Base-by-base conservation (phyloP, 2,113 vertebrate genomes). In the Fregata magnificens region DNA sequence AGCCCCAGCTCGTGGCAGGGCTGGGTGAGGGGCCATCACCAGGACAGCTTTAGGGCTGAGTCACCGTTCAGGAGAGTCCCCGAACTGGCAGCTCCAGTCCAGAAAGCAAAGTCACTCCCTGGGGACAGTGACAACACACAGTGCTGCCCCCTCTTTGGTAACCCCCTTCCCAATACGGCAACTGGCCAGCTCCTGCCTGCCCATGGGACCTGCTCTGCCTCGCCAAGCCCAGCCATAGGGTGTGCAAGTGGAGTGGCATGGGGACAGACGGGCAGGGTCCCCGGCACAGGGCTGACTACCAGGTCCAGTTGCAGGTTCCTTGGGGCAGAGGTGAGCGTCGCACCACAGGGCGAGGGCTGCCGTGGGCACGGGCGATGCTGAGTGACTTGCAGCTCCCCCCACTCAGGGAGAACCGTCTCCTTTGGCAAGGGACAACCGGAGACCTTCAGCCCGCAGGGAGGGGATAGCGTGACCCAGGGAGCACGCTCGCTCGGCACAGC, bases 401-500 rank as follows among this genome's bases (percentile, higher is more conserved):
- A 3, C 31, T 9, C 31, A 3, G 8, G 69, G 47, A 62, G 31
- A 55, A 11, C 26, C n/a, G 1, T 29, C 15, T 24, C 32, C 50
- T 9, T 36, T 5, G 26, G 26, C 31, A 50, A 42, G 14, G 25
- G 62, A 32, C 26, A 16, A 8, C 17, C 1, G 2, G 45, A 47
- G 52, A 24, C 71, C 25, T 5, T 5, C 38, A 29, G 38, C 32
- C 2, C 6, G 5, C 20, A 7, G 26, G 29, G 26, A 45, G 24
- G 12, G 34, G 61, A 26, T 1, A 13, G 26, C 5, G 3, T 0
- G 32, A 52, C 15, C 21, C 22, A 10, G 26, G 69, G 52, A 15
- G 4, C 0, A 5, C 1, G 6, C 15, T 34, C 1, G 8, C 45
- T 50, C 2, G 5, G 80, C 42, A 36, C 10, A 0, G 52, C 16